phyloP scores from a whole-genome alignment of 2,113 vertebrate genomes.

The Trematocara macrostoma region DNA sequence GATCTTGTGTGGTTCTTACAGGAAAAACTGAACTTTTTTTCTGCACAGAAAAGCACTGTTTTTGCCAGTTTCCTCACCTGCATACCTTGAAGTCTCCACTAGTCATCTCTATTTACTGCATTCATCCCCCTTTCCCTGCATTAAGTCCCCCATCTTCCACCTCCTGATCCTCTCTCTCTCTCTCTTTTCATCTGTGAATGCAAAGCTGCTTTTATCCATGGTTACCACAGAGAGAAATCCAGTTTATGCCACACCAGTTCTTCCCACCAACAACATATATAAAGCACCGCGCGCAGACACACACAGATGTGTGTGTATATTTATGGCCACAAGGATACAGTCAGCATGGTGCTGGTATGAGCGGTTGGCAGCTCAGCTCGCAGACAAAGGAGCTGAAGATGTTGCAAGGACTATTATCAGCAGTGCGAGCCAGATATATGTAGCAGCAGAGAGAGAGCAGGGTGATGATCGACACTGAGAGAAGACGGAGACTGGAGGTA shows the following conservation, averaged over 20 bases:
- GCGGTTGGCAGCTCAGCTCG: constrained; percentile 80
- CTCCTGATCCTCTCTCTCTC: not conserved
- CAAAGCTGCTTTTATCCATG: constrained; percentile 43
- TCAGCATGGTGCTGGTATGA: constrained; percentile 77
- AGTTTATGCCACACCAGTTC: constrained; percentile 39
- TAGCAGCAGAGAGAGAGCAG: constrained; percentile 21
- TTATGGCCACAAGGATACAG: constrained; percentile 18
- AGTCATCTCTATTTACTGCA: constrained; percentile 8
- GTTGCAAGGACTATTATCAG: constrained; percentile 93
- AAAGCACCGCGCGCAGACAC: not conserved
- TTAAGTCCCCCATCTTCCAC: constrained; percentile 14
- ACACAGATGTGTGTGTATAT: not conserved
- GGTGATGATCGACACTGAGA: constrained; percentile 75
- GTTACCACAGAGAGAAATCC: constrained; percentile 50
- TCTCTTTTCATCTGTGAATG: constrained; percentile 30
- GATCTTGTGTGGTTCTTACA: not conserved
- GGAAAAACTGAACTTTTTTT: not conserved
- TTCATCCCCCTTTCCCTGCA: not conserved
- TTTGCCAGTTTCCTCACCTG: not conserved
- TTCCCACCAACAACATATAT: not conserved
- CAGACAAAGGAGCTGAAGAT: constrained; percentile 89
- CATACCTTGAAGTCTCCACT: not conserved
- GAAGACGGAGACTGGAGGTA: constrained; percentile 66
- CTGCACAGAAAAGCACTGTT: not conserved
- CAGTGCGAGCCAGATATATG: constrained; percentile 82